phyloP scores from a whole-genome alignment of 2,888 invertebrate genomes.

The Dascillus cervinus region DNA sequence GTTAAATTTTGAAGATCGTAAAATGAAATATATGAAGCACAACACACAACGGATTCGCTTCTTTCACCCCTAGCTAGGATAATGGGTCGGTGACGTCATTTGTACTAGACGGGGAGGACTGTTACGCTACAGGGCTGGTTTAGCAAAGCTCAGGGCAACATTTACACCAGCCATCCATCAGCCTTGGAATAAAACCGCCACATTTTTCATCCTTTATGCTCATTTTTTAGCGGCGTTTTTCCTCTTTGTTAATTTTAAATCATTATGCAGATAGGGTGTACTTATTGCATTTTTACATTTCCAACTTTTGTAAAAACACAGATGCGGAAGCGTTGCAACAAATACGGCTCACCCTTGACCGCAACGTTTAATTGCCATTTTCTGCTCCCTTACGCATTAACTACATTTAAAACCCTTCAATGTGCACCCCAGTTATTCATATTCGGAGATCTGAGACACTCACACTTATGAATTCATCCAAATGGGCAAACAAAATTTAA shows the following conservation, averaged over 20 bases:
- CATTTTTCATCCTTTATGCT: constrained; percentile 25
- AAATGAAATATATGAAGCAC: constrained; percentile 22
- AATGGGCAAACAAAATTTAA: no score
- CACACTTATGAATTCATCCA: no score
- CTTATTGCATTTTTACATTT: constrained; percentile 10
- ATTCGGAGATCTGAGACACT: no score
- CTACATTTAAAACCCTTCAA: constrained; percentile 16
- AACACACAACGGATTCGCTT: constrained; percentile 20
- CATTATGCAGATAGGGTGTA: constrained; percentile 12
- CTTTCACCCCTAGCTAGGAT: constrained; percentile 17
- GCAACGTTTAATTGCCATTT: constrained; percentile 27
- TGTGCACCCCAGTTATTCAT: constrained; percentile 6
- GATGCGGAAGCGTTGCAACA: no score
- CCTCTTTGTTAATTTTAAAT: constrained; percentile 11
- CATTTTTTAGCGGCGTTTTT: constrained; percentile 8
- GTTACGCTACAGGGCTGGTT: constrained; percentile 13
- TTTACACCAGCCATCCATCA: constrained; percentile 31
- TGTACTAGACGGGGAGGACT: constrained; percentile 7
- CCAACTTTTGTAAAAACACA: no score
- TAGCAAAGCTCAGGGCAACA: constrained; percentile 28
- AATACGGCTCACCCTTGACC: constrained; percentile 9
- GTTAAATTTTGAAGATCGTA: no score
- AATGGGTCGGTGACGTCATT: constrained; percentile 21
- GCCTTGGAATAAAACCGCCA: constrained; percentile 24
- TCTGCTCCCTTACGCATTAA: constrained; percentile 24